These are phyloP conservation scores for Eumerus sabulonum DNA, from an alignment of 2,888 invertebrate genomes.

Conservation along the genomic window DNA sequence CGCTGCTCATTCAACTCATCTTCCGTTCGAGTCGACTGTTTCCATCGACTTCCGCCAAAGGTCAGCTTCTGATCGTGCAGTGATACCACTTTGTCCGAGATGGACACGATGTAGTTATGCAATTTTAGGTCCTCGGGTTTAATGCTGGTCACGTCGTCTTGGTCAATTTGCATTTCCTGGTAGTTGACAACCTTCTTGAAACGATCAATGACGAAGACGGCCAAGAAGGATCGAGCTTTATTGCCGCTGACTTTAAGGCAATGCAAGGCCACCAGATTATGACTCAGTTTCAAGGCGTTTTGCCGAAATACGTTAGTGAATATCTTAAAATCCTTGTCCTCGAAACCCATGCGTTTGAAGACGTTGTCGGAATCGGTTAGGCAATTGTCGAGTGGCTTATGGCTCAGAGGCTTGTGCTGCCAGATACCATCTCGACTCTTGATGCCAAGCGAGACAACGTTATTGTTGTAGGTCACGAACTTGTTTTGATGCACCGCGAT, in stretches of 20 bases:
- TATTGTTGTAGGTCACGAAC: slow-evolving; percentile 35
- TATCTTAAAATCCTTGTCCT: not conserved
- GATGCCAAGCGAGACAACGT: slow-evolving; percentile 1
- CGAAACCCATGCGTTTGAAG: slow-evolving; percentile 15
- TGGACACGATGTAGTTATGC: slow-evolving; percentile 23
- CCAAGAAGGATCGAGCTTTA: not conserved
- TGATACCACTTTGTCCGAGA: slow-evolving; percentile 4
- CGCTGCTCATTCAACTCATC: not conserved
- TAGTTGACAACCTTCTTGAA: not conserved
- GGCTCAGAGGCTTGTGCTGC: not conserved
- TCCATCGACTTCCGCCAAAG: slow-evolving; percentile 29
- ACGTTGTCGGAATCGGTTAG: slow-evolving; percentile 12
- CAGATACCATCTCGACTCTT: slow-evolving; percentile 11
- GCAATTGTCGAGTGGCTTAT: not conserved
- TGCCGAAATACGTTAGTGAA: slow-evolving; percentile 3
- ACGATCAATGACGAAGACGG: slow-evolving; percentile 10
- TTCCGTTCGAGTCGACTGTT: not conserved
- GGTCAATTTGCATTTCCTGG: not conserved
- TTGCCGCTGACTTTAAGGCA: slow-evolving; percentile 6
- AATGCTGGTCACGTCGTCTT: slow-evolving; percentile 16
- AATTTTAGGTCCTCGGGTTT: not conserved
- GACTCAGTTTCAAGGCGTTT: slow-evolving; percentile 8
- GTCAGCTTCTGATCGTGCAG: slow-evolving; percentile 18
- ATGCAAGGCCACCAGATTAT: slow-evolving; percentile 24
- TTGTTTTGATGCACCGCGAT: slow-evolving; percentile 7